Evolutionary conservation across 2,797 vertebrate species (phyloP), one percentile per base, ranked within the genome.

Genomic region (Chromobotia macracanthus): DNA sequence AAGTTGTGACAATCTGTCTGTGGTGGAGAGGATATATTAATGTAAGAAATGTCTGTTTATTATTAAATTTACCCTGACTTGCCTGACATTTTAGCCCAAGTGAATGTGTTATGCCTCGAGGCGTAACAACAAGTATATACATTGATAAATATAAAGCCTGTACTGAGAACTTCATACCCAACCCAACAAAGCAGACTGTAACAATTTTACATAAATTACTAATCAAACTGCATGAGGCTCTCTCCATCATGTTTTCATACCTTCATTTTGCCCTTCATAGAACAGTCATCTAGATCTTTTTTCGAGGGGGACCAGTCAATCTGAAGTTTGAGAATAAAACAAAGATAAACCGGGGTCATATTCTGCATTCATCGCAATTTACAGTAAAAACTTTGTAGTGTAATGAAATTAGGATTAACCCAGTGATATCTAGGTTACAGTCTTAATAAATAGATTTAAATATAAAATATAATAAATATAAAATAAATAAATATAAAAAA

Each of bases 1-100:
- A 95, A 96, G 85, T 97, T 97, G 21, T 92, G 90, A 90, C 96
- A 97, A 86, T 96, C 94, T 0, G 77, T 84, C 96, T 96, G 79
- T 2, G 69, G 68, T 77, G 18, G 23, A 65, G 2, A 69, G 13
- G 48, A 35, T 0, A 75, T 5, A 41, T 13, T 72, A 31, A 8
- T 46, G 58, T 8, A n/a, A 23, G n/a, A 61, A 6, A 21, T 31
- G 38, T 18, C n/a, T n/a, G n/a, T n/a, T n/a, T n/a, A n/a, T n/a
- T n/a, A n/a, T n/a, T n/a, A n/a, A n/a, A n/a, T n/a, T n/a, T n/a
- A n/a, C n/a, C n/a, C n/a, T n/a, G n/a, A 21, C 35, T 38, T 38
- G 35, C 35, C 35, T 38, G 8, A 78, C 15, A 64, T 3, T 19
- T 60, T 15, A 2, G 1, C 5, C 19, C 50, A 51, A 51, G 18